A percentile compares a stretch with the other conserved stretches of the same genome.
phyloP scores from a whole-genome alignment of 2,113 vertebrate species.

The Brachypodius melanocephalos region DNA sequence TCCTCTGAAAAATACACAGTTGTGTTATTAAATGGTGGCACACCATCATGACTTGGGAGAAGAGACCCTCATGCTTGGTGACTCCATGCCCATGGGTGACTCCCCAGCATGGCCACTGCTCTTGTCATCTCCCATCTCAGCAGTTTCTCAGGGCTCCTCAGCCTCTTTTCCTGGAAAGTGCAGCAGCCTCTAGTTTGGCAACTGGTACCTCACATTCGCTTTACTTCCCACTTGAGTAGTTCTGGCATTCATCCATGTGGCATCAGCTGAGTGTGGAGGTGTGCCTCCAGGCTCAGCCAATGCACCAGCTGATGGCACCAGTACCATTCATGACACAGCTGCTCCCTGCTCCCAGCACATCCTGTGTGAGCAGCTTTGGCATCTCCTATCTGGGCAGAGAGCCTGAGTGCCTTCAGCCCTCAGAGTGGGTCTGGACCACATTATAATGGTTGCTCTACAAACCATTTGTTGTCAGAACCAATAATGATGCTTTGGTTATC shows the following conservation, averaged over 20 bases:
- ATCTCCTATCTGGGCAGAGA: neutral
- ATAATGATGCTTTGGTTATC: neutral
- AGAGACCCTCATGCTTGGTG: neutral
- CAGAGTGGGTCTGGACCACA: neutral
- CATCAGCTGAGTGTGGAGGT: fast-evolving
- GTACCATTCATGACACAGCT: fast-evolving
- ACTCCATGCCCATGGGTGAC: neutral
- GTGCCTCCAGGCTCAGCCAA: neutral
- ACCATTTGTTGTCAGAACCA: neutral
- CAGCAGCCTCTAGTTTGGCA: neutral
- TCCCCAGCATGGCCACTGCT: neutral
- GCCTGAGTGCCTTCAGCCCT: fast-evolving
- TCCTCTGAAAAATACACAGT: neutral
- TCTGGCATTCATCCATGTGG: neutral
- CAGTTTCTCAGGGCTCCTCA: fast-evolving
- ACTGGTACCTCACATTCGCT: fast-evolving
- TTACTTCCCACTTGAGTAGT: neutral
- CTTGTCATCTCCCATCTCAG: neutral
- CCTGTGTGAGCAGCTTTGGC: neutral
- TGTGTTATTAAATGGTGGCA: neutral
- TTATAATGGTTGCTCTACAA: neutral
- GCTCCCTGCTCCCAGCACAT: fast-evolving
- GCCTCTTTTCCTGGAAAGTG: neutral
- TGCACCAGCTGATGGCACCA: fast-evolving
- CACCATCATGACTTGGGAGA: neutral